Conservation (phyloP, 1,140 invertebrate species). For the Pogonomyrmex barbatus region DNA sequence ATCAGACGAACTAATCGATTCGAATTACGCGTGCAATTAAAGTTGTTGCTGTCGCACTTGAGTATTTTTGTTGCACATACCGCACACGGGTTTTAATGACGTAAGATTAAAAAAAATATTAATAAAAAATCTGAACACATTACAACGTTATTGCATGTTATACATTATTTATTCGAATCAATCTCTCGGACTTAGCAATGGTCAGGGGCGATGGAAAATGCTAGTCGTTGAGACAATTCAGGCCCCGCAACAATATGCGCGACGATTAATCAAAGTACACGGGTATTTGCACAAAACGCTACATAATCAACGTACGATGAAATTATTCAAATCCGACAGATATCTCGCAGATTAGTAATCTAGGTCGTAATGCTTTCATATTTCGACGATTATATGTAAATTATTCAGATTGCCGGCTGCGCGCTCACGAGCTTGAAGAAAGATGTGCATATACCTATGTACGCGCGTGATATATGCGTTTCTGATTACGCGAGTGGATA, state of each 20-base stretch:
- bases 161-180: conserved; percentile 27
- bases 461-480: background rate
- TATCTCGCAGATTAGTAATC: conserved; percentile 48
- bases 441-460: background rate
- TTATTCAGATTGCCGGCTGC: conserved; percentile 40
- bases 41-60: background rate
- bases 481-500: conserved; percentile 19
- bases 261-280: conserved; percentile 51
- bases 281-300: conserved; percentile 47
- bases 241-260: conserved; percentile 27
- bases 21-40: background rate
- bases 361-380: conserved; percentile 42
- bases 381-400: conserved; percentile 56
- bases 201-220: conserved; percentile 38
- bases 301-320: conserved; percentile 37
- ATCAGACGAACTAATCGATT: background rate
- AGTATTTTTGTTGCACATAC: background rate
- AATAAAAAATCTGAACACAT: conserved; percentile 4
- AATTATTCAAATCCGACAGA: conserved; percentile 24
- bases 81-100: background rate
- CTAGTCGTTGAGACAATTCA: conserved; percentile 13
- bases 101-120: conserved; percentile 20
- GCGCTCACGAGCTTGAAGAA: background rate
- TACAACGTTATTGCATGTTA: conserved; percentile 28
- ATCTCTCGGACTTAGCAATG: conserved; percentile 23